Conservation (phyloP, 2,888 invertebrate genomes). For the Anoplius nigerrimus region DNA sequence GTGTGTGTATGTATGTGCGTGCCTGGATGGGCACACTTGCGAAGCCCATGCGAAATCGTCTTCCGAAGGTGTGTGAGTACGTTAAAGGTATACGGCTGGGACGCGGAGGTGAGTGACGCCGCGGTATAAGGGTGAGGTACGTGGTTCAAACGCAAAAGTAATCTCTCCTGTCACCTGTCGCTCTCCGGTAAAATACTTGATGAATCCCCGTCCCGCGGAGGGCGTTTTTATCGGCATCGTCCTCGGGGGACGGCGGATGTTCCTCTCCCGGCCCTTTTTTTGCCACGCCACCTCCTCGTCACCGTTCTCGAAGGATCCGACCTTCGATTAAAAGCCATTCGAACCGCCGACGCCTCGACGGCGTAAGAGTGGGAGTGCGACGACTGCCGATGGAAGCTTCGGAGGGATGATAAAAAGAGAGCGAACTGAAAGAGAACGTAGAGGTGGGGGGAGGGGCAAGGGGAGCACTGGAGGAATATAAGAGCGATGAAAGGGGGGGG, state of each 20-base stretch:
- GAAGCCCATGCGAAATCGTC: background rate
- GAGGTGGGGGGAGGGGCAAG: background rate
- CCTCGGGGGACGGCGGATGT: constrained; percentile 24
- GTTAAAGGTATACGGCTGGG: background rate
- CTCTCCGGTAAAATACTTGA: constrained; percentile 49
- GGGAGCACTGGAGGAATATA: constrained; percentile 4
- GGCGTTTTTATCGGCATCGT: constrained; percentile 50
- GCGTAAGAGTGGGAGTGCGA: background rate
- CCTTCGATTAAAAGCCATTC: constrained; percentile 54
- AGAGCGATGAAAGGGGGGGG: background rate
- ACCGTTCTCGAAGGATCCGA: constrained; percentile 37
- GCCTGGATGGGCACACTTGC: too few relatives aligned
- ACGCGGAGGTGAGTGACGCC: background rate
- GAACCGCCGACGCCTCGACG: constrained; percentile 14
- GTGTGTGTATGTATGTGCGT: too few relatives aligned
- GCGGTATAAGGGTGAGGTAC: constrained; percentile 19
- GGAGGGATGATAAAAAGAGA: constrained; percentile 1
- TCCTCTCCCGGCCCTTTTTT: constrained; percentile 19
- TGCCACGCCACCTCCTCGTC: constrained; percentile 12
- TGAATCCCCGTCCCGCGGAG: constrained; percentile 45
- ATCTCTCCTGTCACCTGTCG: constrained; percentile 58
- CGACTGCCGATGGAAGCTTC: constrained; percentile 8
- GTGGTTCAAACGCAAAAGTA: constrained; percentile 48
- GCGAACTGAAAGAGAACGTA: constrained; percentile 13
- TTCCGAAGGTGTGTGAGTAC: background rate